These are phyloP conservation scores for Dendrocincla fuliginosa DNA, from an alignment of 2,797 vertebrate species.

Conservation along the genomic window DNA sequence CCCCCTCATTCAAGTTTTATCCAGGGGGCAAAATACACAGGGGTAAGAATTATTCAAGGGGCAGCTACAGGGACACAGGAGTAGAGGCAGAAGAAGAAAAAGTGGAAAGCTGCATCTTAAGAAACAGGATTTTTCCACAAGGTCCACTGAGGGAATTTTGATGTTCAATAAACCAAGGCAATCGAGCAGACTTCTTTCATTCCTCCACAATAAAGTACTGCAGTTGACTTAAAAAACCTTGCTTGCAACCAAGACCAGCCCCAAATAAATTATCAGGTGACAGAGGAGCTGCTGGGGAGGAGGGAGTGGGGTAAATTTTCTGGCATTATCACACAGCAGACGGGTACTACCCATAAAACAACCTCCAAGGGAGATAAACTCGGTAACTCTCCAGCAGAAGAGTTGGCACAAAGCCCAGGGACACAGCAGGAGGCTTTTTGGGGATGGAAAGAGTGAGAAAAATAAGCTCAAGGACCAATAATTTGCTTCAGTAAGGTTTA, in stretches of 20 bases:
- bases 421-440: not conserved
- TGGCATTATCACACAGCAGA: not conserved
- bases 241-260: not conserved
- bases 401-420: not conserved
- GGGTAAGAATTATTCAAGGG: not conserved
- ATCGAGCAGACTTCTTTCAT: not conserved
- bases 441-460: not conserved
- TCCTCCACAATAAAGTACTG: not conserved
- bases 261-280: not conserved
- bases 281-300: not conserved
- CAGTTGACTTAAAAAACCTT: not conserved
- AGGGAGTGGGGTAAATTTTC: not conserved
- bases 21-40: not conserved
- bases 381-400: not conserved
- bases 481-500: not conserved
- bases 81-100: not conserved
- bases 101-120: not conserved
- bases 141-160: rapidly evolving
- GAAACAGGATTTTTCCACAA: not conserved
- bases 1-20: not conserved
- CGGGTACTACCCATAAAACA: rapidly evolving
- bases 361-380: not conserved
- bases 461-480: not conserved
- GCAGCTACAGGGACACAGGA: not conserved
- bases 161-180: not conserved